A percentile compares a stretch with the other conserved stretches of the same genome.
phyloP scores from a whole-genome alignment of 2,113 vertebrate genomes.

The Maccullochella peelii region DNA sequence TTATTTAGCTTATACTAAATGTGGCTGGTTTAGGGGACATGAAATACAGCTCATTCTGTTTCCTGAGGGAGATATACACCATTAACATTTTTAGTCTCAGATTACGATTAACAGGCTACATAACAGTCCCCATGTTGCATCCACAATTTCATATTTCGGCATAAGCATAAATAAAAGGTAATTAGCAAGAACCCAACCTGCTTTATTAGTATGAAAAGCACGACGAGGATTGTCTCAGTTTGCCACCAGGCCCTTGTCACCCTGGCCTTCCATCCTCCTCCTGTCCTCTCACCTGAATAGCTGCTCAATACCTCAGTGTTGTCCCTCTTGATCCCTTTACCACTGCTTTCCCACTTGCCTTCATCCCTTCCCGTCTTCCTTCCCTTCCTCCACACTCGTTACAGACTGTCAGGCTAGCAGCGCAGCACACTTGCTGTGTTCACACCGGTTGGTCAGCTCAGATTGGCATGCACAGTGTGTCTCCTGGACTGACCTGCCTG shows the following conservation, averaged over 20 bases:
- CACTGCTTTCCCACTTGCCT: slow-evolving; percentile 54
- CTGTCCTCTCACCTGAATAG: slow-evolving; percentile 63
- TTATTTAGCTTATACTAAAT: slow-evolving; percentile 54
- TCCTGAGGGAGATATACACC: slow-evolving; percentile 29
- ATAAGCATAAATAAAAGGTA: slow-evolving; percentile 52
- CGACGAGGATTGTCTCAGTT: slow-evolving; percentile 28
- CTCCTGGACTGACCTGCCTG: slow-evolving; percentile 75
- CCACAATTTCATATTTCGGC: neutral
- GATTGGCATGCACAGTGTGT: slow-evolving; percentile 81
- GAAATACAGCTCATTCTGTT: slow-evolving; percentile 48
- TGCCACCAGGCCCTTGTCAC: slow-evolving; percentile 50
- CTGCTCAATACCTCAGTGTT: slow-evolving; percentile 51
- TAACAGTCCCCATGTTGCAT: slow-evolving; percentile 26
- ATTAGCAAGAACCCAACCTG: slow-evolving; percentile 31
- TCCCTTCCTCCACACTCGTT: slow-evolving; percentile 57
- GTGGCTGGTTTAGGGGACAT: slow-evolving; percentile 41
- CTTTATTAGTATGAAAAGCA: slow-evolving; percentile 61
- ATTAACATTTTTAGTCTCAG: slow-evolving; percentile 29
- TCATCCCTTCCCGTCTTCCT: slow-evolving; percentile 53
- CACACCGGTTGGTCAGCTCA: slow-evolving; percentile 69
- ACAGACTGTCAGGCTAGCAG: slow-evolving; percentile 70
- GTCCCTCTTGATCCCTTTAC: slow-evolving; percentile 70
- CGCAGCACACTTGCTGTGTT: slow-evolving; percentile 65
- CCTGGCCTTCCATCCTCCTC: slow-evolving; percentile 34
- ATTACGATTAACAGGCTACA: slow-evolving; percentile 42